These are phyloP conservation scores for Ophioninae sp. DNA, from an alignment of 2,888 invertebrate genomes.

Conservation along the genomic window DNA sequence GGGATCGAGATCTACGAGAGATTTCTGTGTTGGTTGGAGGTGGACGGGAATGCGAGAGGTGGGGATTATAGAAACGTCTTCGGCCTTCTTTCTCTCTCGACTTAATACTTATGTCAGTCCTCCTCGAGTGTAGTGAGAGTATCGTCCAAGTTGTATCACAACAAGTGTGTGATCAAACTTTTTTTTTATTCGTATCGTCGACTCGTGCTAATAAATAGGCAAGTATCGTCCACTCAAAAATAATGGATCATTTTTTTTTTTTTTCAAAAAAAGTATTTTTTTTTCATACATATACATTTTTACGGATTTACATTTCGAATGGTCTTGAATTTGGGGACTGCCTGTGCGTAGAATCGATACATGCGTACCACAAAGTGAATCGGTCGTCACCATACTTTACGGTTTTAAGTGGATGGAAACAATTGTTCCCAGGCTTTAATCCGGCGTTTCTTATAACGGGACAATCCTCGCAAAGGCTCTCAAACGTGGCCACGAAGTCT, in stretches of 20 bases:
- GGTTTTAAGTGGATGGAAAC: slow-evolving; percentile 44
- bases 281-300: background rate
- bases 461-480: slow-evolving; percentile 7
- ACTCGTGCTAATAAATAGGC: background rate
- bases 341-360: slow-evolving; percentile 13
- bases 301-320: background rate
- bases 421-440: slow-evolving; percentile 28
- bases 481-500: slow-evolving; percentile 8
- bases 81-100: slow-evolving; percentile 58
- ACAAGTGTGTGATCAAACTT: slow-evolving; percentile 3
- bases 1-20: background rate
- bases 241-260: background rate
- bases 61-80: slow-evolving; percentile 35
- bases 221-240: background rate
- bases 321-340: too few relatives aligned
- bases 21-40: slow-evolving; percentile 13
- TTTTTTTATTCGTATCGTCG: background rate
- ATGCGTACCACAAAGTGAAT: slow-evolving; percentile 39
- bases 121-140: slow-evolving; percentile 43
- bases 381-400: slow-evolving; percentile 5
- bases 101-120: slow-evolving; percentile 35
- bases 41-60: slow-evolving; percentile 59
- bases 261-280: background rate
- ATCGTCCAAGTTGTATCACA: slow-evolving; percentile 41
- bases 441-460: slow-evolving; percentile 54